Base-by-base conservation (phyloP, 2,888 invertebrate species). In the Ophion costatus region DNA sequence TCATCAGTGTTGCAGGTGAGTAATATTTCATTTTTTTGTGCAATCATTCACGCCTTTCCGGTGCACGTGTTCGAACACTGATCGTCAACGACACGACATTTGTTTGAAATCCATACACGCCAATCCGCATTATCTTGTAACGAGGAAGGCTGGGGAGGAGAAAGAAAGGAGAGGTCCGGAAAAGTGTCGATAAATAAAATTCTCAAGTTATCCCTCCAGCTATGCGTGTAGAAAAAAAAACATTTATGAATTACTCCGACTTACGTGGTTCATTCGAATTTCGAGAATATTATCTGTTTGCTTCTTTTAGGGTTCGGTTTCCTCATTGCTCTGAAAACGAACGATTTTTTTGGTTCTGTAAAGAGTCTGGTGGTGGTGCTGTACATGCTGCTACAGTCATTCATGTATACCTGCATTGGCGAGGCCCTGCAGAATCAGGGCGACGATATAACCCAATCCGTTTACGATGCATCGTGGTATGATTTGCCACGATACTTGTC, bases 391-490 rank as follows among this genome's bases (percentile, higher is more conserved):
- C 22, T 86, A 6, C 88, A 90, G 66, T 74, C 88, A 4, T 87
- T 88, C 7, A 63, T 89, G 11, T 80, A 82, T n/a, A 86, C 87
- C 5, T 90, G 85, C 45, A 88, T 88, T 14, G 88, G 89, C 24
- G 90, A 90, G 20, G 85, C 83, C 7, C 71, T 90, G 17, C 86
- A 87, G 14, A 80, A 61, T 20, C 80, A 88, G 42, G 81, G 84
- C 22, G 87, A 88, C 42, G 80, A 75, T 7, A 73, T 90, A 33
- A 63, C 83, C 6, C 61, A 86, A 56, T 86, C 88, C 3, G 33
- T 89, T 4, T 90, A 89, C 73, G 70, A 82, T 29, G 86, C 87
- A 42, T 45, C 77, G 7, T 90, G 90, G 90, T 89, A 86, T 56
- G 80, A 87, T 11, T 76, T 90, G 56, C 89, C 90, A 7, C 7